phyloP scores from a whole-genome alignment of 2,113 vertebrate genomes.

The Engraulis encrasicolus region DNA sequence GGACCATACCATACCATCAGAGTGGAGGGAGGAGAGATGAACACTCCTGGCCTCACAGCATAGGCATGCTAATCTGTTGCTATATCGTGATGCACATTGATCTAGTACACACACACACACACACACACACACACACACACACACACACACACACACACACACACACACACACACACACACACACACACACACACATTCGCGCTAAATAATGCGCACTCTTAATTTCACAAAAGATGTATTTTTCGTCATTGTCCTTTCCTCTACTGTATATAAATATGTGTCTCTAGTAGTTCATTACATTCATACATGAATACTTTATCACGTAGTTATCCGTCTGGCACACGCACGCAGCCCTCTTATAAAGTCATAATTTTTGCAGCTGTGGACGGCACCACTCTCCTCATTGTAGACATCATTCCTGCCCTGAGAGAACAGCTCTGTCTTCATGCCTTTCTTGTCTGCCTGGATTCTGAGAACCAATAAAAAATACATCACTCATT shows the following conservation, averaged over 20 bases:
- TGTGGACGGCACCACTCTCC: neutral
- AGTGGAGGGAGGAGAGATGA: too few species aligned
- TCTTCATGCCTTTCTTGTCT: neutral
- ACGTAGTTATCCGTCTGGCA: neutral
- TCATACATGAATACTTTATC: neutral
- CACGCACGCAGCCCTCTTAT: neutral
- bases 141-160: neutral
- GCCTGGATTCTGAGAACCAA: neutral
- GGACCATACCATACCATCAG: neutral
- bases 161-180: conserved; percentile 4
- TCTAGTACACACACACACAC: too few species aligned
- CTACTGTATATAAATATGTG: too few species aligned
- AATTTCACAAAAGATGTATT: too few species aligned
- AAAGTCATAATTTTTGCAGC: neutral
- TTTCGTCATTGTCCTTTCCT: neutral
- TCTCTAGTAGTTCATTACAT: too few species aligned
- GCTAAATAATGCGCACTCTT: too few species aligned
- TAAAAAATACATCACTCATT: neutral
- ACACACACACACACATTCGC: neutral
- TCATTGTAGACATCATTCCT: neutral
- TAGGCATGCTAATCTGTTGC: too few species aligned
- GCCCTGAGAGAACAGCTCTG: neutral
- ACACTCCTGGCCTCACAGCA: too few species aligned
- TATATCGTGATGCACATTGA: too few species aligned
- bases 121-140: neutral